A percentile compares a stretch with the other conserved stretches of the same genome.
phyloP scores from a whole-genome alignment of 92 coral and sea anemone species.

The Parazoanthus atlanticus region DNA sequence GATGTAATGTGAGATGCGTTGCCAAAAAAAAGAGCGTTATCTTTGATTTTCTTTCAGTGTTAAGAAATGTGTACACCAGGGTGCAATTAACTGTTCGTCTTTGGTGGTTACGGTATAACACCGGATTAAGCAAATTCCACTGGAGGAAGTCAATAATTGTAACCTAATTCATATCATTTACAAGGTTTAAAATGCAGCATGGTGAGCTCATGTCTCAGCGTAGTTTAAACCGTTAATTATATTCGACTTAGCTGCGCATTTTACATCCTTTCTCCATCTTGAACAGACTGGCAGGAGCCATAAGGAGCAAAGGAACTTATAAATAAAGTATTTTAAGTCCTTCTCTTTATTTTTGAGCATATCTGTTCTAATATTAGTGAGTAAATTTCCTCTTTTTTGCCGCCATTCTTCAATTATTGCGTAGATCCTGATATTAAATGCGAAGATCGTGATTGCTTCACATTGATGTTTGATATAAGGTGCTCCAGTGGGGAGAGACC shows the following conservation, averaged over 20 bases:
- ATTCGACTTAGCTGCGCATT: neutral
- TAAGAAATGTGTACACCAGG: neutral
- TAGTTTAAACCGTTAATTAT: conserved; percentile 1
- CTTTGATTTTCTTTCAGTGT: neutral
- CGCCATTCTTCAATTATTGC: conserved; percentile 4
- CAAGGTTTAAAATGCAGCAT: too few species aligned
- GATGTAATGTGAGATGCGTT: neutral
- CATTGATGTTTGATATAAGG: too few species aligned
- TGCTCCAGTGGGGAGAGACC: too few species aligned
- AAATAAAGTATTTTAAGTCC: neutral
- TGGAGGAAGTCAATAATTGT: neutral
- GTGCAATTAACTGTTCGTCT: neutral
- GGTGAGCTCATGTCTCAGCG: neutral
- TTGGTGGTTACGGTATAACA: neutral
- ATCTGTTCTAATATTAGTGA: neutral
- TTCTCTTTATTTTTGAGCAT: neutral
- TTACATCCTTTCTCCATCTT: neutral
- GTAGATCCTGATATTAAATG: neutral
- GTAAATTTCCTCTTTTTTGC: neutral
- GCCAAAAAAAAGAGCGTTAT: neutral
- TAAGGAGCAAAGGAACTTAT: neutral
- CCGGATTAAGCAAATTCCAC: neutral
- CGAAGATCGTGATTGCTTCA: too few species aligned
- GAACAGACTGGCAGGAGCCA: conserved; percentile 5
- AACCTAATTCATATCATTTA: neutral